Base-by-base conservation (phyloP, 2,888 invertebrate genomes). In the Heteromurus nitidus region DNA sequence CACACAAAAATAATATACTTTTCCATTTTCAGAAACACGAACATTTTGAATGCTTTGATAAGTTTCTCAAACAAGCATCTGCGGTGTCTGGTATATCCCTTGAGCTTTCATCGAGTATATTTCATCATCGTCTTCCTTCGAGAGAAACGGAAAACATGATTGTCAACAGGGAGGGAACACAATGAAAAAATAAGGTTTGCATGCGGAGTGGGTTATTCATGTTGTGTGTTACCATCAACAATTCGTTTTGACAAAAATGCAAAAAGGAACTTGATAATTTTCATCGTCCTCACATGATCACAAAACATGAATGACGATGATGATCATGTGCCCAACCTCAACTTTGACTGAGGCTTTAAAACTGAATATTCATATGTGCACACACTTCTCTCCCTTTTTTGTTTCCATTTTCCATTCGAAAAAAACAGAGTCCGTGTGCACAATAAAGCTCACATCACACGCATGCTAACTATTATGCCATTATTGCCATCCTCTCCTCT, bases 191-290 rank as follows among this genome's bases (percentile, higher is more conserved):
- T 11, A 55, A 60, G n/a, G 30, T 22, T 30, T 31, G 60, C 60
- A 60, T 60, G 60, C 24, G n/a, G n/a, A n/a, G n/a, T n/a, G n/a
- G n/a, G n/a, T n/a, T n/a, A n/a, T n/a, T n/a, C n/a, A n/a, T n/a
- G n/a, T n/a, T n/a, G n/a, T n/a, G n/a, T n/a, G n/a, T n/a, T n/a
- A n/a, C n/a, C n/a, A 22, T 31, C 53, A 74, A 55, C 42, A 55
- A 65, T 65, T 36, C n/a, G 55, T 65, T 68, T 68, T 69, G 47
- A 69, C 68, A 77, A 77, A 75, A 77, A 69, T 70, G 70, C 70
- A 72, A 69, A 77, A 77, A 64, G 77, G 79, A 79, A 79, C 79
- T 79, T 36, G 64, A 70, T 70, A 79, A 79, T 79, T 79, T 79
- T 18, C 76, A 69, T 77, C 53, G 36, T 65, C 74, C 65, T 55